Evolutionary conservation across 2,888 invertebrate species (phyloP).

Genomic region (Lissocephala sabroskyi): DNA sequence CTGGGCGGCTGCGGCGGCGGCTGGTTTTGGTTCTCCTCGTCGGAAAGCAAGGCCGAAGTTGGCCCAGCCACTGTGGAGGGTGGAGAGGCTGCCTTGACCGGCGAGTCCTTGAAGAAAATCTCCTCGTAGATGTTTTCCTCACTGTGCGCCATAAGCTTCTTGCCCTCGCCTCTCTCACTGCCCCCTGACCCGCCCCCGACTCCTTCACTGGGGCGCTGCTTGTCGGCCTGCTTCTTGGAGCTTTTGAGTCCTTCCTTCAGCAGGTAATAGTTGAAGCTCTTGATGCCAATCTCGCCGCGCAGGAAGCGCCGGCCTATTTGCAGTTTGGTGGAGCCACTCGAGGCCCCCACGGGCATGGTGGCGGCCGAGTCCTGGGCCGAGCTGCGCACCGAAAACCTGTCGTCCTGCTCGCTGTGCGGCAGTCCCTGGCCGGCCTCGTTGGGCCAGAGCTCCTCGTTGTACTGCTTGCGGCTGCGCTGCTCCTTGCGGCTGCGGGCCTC

Average conservation of each 20-base stretch:
- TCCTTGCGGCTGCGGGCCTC: slow-evolving; percentile 26
- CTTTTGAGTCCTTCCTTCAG: slow-evolving; percentile 72
- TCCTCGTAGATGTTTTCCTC: slow-evolving; percentile 73
- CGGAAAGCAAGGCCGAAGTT: slow-evolving; percentile 23
- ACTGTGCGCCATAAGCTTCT: slow-evolving; percentile 64
- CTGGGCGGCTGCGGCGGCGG: neutral
- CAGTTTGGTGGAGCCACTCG: slow-evolving; percentile 51
- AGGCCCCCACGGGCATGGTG: slow-evolving; percentile 30
- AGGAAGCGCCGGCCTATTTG: slow-evolving; percentile 71
- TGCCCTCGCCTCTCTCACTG: slow-evolving; percentile 20
- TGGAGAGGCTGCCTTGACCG: slow-evolving; percentile 7
- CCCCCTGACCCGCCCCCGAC: neutral
- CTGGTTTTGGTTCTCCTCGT: slow-evolving; percentile 38
- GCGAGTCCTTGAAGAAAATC: slow-evolving; percentile 70
- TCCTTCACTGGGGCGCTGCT: slow-evolving; percentile 43
- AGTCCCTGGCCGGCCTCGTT: slow-evolving; percentile 10
- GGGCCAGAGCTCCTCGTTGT: slow-evolving; percentile 31
- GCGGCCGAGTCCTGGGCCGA: slow-evolving; percentile 42
- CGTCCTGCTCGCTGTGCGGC: slow-evolving; percentile 42
- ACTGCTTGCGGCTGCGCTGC: slow-evolving; percentile 41
- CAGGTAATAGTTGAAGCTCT: slow-evolving; percentile 72
- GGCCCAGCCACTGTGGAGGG: no score
- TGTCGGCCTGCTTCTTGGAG: slow-evolving; percentile 68
- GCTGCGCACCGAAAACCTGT: slow-evolving; percentile 48
- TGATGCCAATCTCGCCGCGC: slow-evolving; percentile 72